Evolutionary conservation across 2,888 invertebrate genomes (phyloP), one percentile per base, ranked within the genome.

Genomic region (Notodonta dromedarius): DNA sequence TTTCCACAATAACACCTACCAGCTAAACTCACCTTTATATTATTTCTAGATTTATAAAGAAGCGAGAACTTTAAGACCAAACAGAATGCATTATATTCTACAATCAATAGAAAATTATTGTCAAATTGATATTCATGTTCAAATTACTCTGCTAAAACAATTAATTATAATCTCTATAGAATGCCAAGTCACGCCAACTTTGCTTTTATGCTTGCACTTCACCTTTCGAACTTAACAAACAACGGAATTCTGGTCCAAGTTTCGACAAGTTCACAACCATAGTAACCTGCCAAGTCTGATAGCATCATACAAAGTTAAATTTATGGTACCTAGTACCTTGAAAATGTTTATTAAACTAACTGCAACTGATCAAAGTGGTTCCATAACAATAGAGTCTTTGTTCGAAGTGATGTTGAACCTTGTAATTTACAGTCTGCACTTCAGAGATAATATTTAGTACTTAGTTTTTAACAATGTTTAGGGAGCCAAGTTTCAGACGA

Each of bases 301-400:
- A 63, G 61, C 54, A 48, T 57, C 46, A 64, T 60, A 53, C 14
- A 62, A 73, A 70, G 60, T 50, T 50, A 9, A 16, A 62, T 69
- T 60, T 58, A 40, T 51, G 52, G 7, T 32, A 42, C 40, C 60
- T 50, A 24, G 24, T 44, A 12, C 13, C 44, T 8, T 44, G 58
- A 32, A 66, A 62, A 66, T 61, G 57, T 66, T 71, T 59, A 57
- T 48, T 53, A 16, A 53, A 58, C 56, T 56, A 65, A 58, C 52
- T 62, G 56, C 51, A 70, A 51, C 55, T 62, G 54, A 57, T 69
- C 63, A 63, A 63, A 50, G 16, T 54, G 9, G 44, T 32, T 57
- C 2, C 40, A 57, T 54, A 58, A n/a, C n/a, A n/a, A n/a, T n/a
- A 40, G 57, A 63, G 50, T 50, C 5, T 52, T 56, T 59, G 44